phyloP scores from a whole-genome alignment of 2,797 vertebrate species.

The Helostoma temminkii region DNA sequence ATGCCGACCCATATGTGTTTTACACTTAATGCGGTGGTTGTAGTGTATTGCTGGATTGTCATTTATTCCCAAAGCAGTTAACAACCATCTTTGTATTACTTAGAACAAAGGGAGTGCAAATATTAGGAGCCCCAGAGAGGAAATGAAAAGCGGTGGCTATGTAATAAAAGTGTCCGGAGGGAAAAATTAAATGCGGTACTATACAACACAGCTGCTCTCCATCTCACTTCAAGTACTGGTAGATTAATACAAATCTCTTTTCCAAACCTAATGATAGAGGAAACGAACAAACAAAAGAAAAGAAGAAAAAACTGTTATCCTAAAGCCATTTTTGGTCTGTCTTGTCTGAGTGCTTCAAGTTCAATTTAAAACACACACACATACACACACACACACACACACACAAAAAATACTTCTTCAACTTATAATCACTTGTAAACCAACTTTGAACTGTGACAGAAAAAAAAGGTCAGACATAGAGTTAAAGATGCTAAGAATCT shows the following conservation, averaged over 20 bases:
- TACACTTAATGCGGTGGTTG: no score
- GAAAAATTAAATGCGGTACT: slow-evolving; percentile 5
- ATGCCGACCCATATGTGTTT: no score
- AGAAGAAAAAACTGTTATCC: not conserved
- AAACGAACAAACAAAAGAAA: no score
- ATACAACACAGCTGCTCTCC: slow-evolving; percentile 3
- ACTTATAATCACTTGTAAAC: no score
- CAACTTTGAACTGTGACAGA: no score
- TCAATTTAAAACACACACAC: no score
- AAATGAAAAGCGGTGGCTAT: slow-evolving; percentile 9
- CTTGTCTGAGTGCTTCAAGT: not conserved
- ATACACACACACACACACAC: no score
- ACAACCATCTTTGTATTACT: slow-evolving; percentile 14
- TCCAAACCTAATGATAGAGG: not conserved
- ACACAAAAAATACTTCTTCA: no score
- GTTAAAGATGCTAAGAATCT: no score
- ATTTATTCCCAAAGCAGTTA: no score
- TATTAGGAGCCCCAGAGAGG: slow-evolving; percentile 3
- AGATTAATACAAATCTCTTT: slow-evolving; percentile 7
- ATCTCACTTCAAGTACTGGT: not conserved
- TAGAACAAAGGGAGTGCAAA: slow-evolving; percentile 32
- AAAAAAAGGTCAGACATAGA: no score
- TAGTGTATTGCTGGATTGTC: no score
- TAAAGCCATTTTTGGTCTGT: not conserved
- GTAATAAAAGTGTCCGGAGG: not conserved